A percentile compares a stretch with the other conserved stretches of the same genome.
Evolutionary conservation across 1,140 invertebrate species (phyloP).

Genomic region (Fopius arisanus): DNA sequence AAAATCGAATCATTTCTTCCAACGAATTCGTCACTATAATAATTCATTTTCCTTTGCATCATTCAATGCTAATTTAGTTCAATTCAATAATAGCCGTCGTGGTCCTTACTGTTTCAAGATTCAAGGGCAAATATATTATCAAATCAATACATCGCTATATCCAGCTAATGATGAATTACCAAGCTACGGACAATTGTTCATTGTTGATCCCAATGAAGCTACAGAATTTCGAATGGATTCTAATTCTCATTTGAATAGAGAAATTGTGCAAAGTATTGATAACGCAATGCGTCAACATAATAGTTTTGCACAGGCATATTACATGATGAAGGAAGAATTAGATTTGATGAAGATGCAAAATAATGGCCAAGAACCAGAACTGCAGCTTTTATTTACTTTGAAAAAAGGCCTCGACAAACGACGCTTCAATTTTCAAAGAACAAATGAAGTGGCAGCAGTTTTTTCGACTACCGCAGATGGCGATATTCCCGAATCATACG

Average conservation of each 20-base stretch:
- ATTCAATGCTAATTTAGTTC: not conserved
- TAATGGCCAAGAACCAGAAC: constrained; percentile 4
- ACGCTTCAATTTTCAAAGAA: constrained; percentile 24
- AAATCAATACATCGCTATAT: constrained; percentile 3
- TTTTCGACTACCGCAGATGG: constrained; percentile 29
- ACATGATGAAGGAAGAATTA: not conserved
- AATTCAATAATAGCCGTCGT: not conserved
- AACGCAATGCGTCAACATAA: not conserved
- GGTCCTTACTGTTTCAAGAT: no score
- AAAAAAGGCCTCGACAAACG: constrained; percentile 23
- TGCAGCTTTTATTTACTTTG: constrained; percentile 19
- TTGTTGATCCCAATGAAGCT: constrained; percentile 5
- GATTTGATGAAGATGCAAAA: not conserved
- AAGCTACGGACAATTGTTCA: constrained; percentile 1
- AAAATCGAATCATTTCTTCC: not conserved
- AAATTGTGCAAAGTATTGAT: not conserved
- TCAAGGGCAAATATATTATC: no score
- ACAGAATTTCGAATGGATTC: not conserved
- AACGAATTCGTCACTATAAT: not conserved
- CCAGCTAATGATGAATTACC: not conserved
- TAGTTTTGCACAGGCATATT: not conserved
- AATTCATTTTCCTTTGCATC: not conserved
- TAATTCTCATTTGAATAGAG: not conserved
- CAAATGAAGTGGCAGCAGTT: constrained; percentile 27
- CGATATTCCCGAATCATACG: constrained; percentile 30